Percentiles rank a stretch among this genome's conserved stretches.
Evolutionary conservation across 2,888 invertebrate species (phyloP).

Genomic region (Papilio protenor): DNA sequence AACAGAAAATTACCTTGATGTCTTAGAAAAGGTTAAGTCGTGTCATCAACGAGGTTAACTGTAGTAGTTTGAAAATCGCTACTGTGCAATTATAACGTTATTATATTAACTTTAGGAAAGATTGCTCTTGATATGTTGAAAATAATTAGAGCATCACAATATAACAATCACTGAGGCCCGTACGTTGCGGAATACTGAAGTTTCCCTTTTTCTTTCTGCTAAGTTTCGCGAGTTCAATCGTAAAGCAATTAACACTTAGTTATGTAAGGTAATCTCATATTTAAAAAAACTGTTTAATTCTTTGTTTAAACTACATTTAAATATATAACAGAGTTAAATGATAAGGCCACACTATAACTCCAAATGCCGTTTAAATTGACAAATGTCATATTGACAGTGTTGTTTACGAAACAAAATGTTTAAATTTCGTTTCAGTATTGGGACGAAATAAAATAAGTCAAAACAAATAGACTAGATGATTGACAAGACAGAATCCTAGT

Average conservation of each 20-base stretch:
- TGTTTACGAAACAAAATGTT: too few relatives aligned
- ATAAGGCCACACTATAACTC: too few relatives aligned
- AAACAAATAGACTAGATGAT: neutral
- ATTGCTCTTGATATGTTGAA: slow-evolving; percentile 41
- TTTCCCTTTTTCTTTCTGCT: slow-evolving; percentile 18
- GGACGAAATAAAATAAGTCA: too few relatives aligned
- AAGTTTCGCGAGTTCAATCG: slow-evolving; percentile 18
- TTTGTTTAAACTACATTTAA: neutral
- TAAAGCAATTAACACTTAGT: neutral
- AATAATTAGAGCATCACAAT: slow-evolving; percentile 45
- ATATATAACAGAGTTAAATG: too few relatives aligned
- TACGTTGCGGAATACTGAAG: slow-evolving; percentile 29
- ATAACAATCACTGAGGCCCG: slow-evolving; percentile 38
- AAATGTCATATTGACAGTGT: too few relatives aligned
- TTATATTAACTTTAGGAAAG: slow-evolving; percentile 41
- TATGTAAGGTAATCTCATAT: neutral
- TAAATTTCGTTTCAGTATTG: too few relatives aligned
- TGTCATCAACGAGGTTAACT: neutral
- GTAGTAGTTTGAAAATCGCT: slow-evolving; percentile 18
- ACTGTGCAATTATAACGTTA: slow-evolving; percentile 27
- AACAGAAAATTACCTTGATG: neutral
- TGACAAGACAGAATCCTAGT: too few relatives aligned
- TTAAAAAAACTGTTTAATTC: neutral
- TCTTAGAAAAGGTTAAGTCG: neutral
- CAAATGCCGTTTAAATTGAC: too few relatives aligned